Evolutionary conservation across 2,797 vertebrate genomes (phyloP), one percentile per base, ranked within the genome.

Genomic region (Xiphorhynchus erythropygius): DNA sequence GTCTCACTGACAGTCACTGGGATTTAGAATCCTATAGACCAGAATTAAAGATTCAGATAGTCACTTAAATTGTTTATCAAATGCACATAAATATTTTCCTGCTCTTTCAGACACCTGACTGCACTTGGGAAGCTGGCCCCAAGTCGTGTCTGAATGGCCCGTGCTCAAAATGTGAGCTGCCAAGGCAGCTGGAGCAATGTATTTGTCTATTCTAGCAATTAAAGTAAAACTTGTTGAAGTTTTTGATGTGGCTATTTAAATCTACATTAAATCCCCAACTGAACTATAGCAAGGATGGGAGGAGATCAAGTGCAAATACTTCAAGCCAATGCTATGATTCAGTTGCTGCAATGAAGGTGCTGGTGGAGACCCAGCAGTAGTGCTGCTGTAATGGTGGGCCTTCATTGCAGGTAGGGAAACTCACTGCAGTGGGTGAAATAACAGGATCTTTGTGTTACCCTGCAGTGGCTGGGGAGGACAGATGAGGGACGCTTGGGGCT

Each of bases 171-270:
- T 5, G 17, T 68, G 81, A 87, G 65, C 62, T 39, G 47, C 69
- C 57, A 71, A 75, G 39, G 65, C 64, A 89, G 62, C 79, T 76
- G 65, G 65, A 85, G 41, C 57, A 37, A 57, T 19, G 35, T 32
- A 30, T 78, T 70, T 37, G 27, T 69, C 69, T 35, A 2, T 57
- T 42, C 46, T 33, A 65, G 27, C 46, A 69, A 33, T 55, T 33
- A 44, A 78, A 92, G 60, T 46, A 70, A 56, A 92, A 39, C 25
- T 77, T 46, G 21, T 27, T 32, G 32, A 47, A 52, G 27, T 39
- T 64, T 93, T 90, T 71, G 28, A 74, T 64, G 50, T 62, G 39
- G 30, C 50, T 75, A 14, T 81, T 93, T 62, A 87, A 80, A 77
- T 56, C 70, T 74, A 47, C 83, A 80, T 74, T 49, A 70, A 85